A percentile compares a stretch with the other conserved stretches of the same genome.
These are phyloP conservation scores for Drosophila subobscura DNA, from an alignment of 1,140 invertebrate genomes.

Conservation along the genomic window DNA sequence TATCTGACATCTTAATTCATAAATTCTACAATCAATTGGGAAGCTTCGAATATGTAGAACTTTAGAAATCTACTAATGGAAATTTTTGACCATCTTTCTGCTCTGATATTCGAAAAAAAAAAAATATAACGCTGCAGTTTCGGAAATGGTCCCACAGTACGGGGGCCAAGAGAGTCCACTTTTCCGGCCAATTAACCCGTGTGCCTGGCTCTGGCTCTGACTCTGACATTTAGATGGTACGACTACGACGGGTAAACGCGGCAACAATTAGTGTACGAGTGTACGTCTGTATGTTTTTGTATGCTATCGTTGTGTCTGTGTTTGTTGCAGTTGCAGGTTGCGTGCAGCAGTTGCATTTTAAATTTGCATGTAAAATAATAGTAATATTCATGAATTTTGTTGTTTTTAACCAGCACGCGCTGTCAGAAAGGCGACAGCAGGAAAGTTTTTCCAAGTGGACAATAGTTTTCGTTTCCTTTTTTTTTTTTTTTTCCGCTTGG, in stretches of 20 bases:
- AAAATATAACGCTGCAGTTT: not conserved
- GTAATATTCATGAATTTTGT: constrained; percentile 21
- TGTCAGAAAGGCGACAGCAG: too few relatives aligned
- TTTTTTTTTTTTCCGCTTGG: not conserved
- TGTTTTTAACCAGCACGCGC: not conserved
- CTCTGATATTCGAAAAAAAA: not conserved
- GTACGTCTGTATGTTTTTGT: not conserved
- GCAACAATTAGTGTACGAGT: not conserved
- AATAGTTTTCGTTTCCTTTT: constrained; percentile 3
- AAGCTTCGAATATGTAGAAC: too few relatives aligned
- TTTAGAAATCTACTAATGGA: too few relatives aligned
- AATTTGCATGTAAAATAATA: constrained; percentile 24
- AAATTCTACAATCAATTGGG: too few relatives aligned
- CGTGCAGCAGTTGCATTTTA: constrained; percentile 45
- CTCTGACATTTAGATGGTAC: too few relatives aligned
- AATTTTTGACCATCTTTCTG: too few relatives aligned
- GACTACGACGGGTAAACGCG: too few relatives aligned
- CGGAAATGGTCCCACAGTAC: constrained; percentile 11
- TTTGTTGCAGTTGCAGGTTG: constrained; percentile 22
- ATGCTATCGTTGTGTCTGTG: not conserved
- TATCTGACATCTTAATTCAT: too few relatives aligned
- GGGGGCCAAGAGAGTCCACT: constrained; percentile 14
- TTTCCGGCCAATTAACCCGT: constrained; percentile 56
- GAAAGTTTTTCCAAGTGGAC: too few relatives aligned
- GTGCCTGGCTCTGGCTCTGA: constrained; percentile 14